Percentiles rank a stretch among this genome's conserved stretches.
These are phyloP conservation scores for Pongo abelii DNA, from an alignment of 2,113 vertebrate genomes.

Conservation along the genomic window DNA sequence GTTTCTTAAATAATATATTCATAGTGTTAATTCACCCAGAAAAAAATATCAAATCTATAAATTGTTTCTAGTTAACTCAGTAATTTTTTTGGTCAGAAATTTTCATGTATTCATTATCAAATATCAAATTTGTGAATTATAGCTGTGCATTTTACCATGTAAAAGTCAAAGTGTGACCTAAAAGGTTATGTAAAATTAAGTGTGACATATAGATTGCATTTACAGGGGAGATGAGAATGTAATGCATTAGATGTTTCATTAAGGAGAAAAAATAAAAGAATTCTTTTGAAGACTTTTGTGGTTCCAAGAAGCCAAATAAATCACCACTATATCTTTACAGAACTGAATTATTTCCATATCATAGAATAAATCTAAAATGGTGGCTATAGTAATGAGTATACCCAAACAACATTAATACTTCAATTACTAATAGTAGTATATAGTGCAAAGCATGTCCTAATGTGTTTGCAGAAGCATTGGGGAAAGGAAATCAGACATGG, in stretches of 20 bases:
- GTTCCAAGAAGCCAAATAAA: slow-evolving; percentile 59
- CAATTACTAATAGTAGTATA: slow-evolving; percentile 63
- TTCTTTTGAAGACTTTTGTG: slow-evolving; percentile 41
- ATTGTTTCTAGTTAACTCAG: neutral
- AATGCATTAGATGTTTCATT: neutral
- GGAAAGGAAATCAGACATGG: slow-evolving; percentile 47
- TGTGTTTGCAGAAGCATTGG: slow-evolving; percentile 73
- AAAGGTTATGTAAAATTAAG: neutral
- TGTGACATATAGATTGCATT: neutral
- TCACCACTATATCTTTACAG: slow-evolving; percentile 49
- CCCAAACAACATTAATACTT: slow-evolving; percentile 58
- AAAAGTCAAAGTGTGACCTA: neutral
- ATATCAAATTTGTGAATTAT: neutral
- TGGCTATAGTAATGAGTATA: slow-evolving; percentile 68
- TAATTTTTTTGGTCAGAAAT: neutral
- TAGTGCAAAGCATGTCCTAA: slow-evolving; percentile 38
- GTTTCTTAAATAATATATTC: neutral
- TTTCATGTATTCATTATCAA: neutral
- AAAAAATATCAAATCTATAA: neutral
- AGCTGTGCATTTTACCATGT: neutral
- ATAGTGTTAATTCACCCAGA: neutral
- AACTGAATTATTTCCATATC: slow-evolving; percentile 58
- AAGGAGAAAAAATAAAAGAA: neutral
- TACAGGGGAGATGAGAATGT: neutral
- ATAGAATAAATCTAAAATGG: slow-evolving; percentile 64